phyloP scores from a whole-genome alignment of 2,113 vertebrate species.

The Misgurnus mizolepis region DNA sequence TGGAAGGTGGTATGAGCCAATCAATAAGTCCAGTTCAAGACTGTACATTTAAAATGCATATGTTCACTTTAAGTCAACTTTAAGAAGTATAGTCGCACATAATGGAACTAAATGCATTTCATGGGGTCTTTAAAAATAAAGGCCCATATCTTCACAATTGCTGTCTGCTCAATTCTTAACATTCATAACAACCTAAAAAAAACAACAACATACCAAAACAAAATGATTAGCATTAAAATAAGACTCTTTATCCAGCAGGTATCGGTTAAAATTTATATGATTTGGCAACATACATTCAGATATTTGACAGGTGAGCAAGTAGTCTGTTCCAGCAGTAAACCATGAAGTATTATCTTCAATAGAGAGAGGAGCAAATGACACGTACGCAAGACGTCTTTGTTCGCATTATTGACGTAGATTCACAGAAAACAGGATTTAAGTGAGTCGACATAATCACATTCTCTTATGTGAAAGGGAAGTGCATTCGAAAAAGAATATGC shows the following conservation, averaged over 20 bases:
- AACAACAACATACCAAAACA: slow-evolving; percentile 9
- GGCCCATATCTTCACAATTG: not conserved
- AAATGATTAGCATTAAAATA: not conserved
- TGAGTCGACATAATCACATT: slow-evolving; percentile 14
- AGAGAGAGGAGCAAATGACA: not conserved
- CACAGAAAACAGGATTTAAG: slow-evolving; percentile 26
- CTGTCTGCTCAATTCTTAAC: not conserved
- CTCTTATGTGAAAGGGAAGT: slow-evolving; percentile 2
- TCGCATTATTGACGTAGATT: not conserved
- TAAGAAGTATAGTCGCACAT: not conserved
- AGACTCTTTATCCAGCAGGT: slow-evolving; percentile 21
- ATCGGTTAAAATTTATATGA: slow-evolving; percentile 25
- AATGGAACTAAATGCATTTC: not conserved
- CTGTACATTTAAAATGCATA: not conserved
- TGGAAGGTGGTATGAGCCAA: not conserved
- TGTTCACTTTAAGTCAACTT: not conserved
- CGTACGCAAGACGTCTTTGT: not conserved
- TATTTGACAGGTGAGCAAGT: slow-evolving; percentile 3
- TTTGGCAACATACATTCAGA: slow-evolving; percentile 62
- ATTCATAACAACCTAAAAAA: not conserved
- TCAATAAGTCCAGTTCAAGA: not conserved
- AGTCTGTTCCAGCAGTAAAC: slow-evolving; percentile 12
- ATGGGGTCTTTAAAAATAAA: not conserved
- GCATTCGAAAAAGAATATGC: slow-evolving; percentile 2
- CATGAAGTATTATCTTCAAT: not conserved